Base-by-base conservation (phyloP, 2,797 vertebrate species). In the Ceyx erithaca region DNA sequence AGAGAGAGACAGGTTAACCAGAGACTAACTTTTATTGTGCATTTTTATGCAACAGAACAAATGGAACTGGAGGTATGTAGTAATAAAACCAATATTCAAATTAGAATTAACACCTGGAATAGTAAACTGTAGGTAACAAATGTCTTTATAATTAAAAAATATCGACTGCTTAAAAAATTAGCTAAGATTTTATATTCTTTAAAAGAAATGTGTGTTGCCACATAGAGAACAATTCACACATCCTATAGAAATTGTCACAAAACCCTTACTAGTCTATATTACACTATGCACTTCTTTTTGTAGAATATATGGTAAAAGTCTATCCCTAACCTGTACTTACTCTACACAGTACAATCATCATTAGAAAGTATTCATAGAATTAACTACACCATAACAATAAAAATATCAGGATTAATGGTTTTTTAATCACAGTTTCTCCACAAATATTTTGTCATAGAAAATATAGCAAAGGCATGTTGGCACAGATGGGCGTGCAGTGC, bases 71-170 rank as follows among this genome's bases (percentile, higher is more conserved):
- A 98, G 96, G 97, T 97, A 97, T 97, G 97, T 89, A 91, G 96
- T 98, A 97, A 98, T 97, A 97, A 98, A 98, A 98, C 94, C 92
- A 98, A 97, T 97, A 97, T 92, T 97, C 87, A 97, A 97, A 97
- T 97, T 94, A 98, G 97, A 94, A 76, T 91, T 92, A 94, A 97
- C 97, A 97, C 96, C 92, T 92, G 96, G 97, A 97, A 97, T 98
- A 98, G 97, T 64, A 96, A 97, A 96, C 95, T 96, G 96, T 97
- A 97, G 94, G 97, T 98, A 98, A 98, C 97, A 98, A 98, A 98
- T 97, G 96, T 95, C 92, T 97, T 97, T 95, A 96, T 96, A 98
- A 97, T 98, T 97, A 98, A 98, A 97, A 98, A 98, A 98, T 98
- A 98, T 97, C 92, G 90, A 97, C 97, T 97, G 96, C 95, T 97